These are phyloP conservation scores for Caprella mutica DNA, from an alignment of 2,888 invertebrate genomes.

Conservation along the genomic window DNA sequence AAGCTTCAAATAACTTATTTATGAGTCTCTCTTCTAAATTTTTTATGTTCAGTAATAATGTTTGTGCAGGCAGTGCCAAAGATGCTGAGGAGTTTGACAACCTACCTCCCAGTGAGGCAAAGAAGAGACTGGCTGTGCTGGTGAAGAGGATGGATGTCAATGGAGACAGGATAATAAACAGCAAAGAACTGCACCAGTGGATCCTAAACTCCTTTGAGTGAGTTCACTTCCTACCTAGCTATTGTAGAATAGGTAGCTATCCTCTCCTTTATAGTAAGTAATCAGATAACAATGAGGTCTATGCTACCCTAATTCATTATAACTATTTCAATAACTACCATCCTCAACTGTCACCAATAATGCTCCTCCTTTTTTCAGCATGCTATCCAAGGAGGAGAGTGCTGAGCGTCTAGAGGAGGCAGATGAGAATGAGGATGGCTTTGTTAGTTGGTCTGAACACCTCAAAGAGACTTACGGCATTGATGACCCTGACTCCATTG, in stretches of 20 bases:
- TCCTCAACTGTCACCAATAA: too few species aligned
- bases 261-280: neutral
- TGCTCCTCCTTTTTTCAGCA: too few species aligned
- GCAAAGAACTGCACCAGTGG: conserved; percentile 78
- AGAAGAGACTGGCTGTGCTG: conserved; percentile 59
- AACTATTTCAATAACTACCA: too few species aligned
- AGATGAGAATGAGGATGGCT: conserved; percentile 69
- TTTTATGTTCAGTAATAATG: conserved; percentile 26
- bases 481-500: conserved; percentile 43
- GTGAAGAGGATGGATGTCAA: conserved; percentile 80
- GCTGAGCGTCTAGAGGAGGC: conserved; percentile 71
- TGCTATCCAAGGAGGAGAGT: conserved; percentile 75
- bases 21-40: too few species aligned
- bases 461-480: conserved; percentile 75
- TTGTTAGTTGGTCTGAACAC: conserved; percentile 81
- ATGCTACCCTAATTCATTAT: too few species aligned
- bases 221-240: too few species aligned
- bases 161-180: conserved; percentile 62
- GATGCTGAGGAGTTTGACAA: conserved; percentile 86
- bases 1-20: too few species aligned
- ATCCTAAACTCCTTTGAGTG: conserved; percentile 79
- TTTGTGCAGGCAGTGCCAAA: conserved; percentile 62
- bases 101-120: conserved; percentile 73
- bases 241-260: conserved; percentile 14
- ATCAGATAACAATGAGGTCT: too few species aligned